phyloP scores from a whole-genome alignment of 1,140 invertebrate genomes.

The Nebria ingens region DNA sequence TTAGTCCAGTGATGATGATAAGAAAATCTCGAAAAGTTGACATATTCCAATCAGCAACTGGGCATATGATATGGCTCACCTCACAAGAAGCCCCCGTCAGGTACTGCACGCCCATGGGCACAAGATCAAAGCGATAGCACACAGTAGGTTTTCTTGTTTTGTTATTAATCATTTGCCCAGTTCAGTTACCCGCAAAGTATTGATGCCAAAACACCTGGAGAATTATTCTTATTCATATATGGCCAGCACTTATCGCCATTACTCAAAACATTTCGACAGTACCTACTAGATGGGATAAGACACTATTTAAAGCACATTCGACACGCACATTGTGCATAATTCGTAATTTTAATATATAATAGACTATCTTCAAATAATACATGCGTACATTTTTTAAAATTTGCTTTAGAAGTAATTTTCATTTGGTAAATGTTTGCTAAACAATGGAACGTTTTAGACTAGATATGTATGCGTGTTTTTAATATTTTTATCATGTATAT shows the following conservation, averaged over 20 bases:
- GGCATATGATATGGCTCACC: neutral
- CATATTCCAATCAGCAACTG: too few species aligned
- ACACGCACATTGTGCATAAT: neutral
- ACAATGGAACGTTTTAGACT: neutral
- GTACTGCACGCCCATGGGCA: neutral
- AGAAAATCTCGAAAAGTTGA: too few species aligned
- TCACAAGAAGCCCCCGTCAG: neutral
- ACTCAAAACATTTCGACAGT: too few species aligned
- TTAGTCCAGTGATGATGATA: too few species aligned
- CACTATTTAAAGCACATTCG: neutral
- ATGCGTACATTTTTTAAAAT: too few species aligned
- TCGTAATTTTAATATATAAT: neutral
- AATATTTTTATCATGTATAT: neutral
- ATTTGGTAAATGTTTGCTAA: too few species aligned
- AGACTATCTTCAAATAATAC: neutral
- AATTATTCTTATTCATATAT: neutral
- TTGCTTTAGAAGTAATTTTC: too few species aligned
- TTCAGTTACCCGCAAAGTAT: neutral
- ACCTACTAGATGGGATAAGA: too few species aligned
- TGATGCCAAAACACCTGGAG: neutral
- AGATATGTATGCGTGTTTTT: neutral
- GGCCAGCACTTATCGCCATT: too few species aligned
- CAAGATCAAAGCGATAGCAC: neutral
- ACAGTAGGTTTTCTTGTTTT: constrained; percentile 4
- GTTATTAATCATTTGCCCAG: constrained; percentile 1